These are phyloP conservation scores for Galeopsomyia nigrocyanea DNA, from an alignment of 2,888 invertebrate species.

Conservation along the genomic window DNA sequence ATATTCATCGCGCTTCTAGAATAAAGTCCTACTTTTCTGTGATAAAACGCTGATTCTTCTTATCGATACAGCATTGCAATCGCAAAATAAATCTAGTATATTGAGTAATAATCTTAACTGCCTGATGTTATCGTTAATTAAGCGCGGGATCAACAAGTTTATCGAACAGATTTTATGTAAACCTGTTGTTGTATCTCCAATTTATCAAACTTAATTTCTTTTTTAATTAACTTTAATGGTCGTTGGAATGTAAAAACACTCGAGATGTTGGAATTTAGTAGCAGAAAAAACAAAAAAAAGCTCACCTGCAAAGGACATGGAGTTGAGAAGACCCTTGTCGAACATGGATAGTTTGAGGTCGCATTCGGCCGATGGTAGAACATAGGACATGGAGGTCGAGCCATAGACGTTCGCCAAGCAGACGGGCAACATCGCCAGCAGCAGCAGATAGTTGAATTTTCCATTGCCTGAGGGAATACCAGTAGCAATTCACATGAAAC, in stretches of 20 bases:
- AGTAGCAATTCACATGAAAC: constrained; percentile 3
- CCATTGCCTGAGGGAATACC: constrained; percentile 67
- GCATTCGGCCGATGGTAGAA: constrained; percentile 72
- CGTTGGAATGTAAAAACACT: neutral
- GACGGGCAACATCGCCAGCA: constrained; percentile 71
- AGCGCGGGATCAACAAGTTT: too few relatives aligned
- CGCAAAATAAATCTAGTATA: too few relatives aligned
- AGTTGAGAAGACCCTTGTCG: constrained; percentile 73
- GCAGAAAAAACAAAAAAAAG: neutral
- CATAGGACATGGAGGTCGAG: constrained; percentile 72
- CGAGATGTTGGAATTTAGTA: too few relatives aligned
- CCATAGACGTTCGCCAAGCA: constrained; percentile 72
- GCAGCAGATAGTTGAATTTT: constrained; percentile 70
- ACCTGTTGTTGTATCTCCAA: neutral
- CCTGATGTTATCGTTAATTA: too few relatives aligned
- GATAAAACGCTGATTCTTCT: too few relatives aligned
- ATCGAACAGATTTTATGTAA: too few relatives aligned
- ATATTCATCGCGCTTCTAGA: too few relatives aligned
- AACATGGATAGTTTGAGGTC: constrained; percentile 70
- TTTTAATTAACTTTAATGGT: too few relatives aligned
- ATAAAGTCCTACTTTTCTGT: too few relatives aligned
- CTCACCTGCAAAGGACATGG: constrained; percentile 72
- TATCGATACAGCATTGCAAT: too few relatives aligned
- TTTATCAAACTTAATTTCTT: neutral
- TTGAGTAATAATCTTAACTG: too few relatives aligned